Evolutionary conservation across 2,888 invertebrate species (phyloP).

Genomic region (Amblyjoppa fuscipennis): DNA sequence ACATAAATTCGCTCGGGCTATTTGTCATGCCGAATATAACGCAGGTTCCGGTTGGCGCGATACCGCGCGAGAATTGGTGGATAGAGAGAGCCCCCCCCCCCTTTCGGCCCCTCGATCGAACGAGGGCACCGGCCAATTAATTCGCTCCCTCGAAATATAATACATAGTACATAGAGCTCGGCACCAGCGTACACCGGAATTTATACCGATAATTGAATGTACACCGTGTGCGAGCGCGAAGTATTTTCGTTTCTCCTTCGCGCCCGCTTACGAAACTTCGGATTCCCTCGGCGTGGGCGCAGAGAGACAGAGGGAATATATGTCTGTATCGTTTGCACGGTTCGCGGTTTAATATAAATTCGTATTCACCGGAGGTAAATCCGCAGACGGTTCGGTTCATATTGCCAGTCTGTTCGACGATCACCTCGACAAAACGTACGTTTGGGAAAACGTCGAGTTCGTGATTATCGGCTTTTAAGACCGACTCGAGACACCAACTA

Average conservation of each 20-base stretch:
- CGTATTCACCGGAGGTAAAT: background rate
- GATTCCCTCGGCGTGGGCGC: background rate
- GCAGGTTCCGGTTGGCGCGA: slow-evolving; percentile 48
- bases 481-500: no score
- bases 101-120: slow-evolving; percentile 30
- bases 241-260: slow-evolving; percentile 34
- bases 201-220: slow-evolving; percentile 68
- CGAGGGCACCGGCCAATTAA: slow-evolving; percentile 67
- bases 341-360: background rate
- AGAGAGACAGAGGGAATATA: background rate
- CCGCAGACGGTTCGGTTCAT: slow-evolving; percentile 2
- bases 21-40: slow-evolving; percentile 60
- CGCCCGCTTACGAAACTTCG: slow-evolving; percentile 25
- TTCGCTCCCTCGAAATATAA: slow-evolving; percentile 62
- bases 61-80: slow-evolving; percentile 36
- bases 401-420: background rate
- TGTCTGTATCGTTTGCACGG: background rate
- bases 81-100: no score
- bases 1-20: slow-evolving; percentile 49
- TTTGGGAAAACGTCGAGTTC: background rate
- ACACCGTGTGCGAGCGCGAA: slow-evolving; percentile 40
- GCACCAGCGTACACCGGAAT: slow-evolving; percentile 48
- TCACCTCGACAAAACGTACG: background rate
- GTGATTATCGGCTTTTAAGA: background rate
- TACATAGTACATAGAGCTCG: slow-evolving; percentile 6